A percentile compares a stretch with the other conserved stretches of the same genome.
Conservation (phyloP, 2,113 vertebrate genomes). For the Benitochromis conjunctus region DNA sequence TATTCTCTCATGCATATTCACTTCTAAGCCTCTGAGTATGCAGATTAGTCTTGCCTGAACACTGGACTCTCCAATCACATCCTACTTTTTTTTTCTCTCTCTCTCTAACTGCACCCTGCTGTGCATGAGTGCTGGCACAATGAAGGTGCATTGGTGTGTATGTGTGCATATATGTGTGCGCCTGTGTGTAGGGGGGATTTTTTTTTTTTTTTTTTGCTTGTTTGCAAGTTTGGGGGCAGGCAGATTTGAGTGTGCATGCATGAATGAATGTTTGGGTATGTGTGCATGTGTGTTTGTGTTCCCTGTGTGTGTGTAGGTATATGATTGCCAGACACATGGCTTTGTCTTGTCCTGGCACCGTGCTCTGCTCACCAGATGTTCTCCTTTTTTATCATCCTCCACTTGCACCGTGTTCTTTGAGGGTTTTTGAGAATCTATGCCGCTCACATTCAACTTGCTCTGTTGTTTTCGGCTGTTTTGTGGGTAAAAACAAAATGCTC, state of each 20-base stretch:
- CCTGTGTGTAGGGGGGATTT: neutral
- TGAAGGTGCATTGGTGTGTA: constrained; percentile 10
- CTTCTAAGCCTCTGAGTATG: constrained; percentile 70
- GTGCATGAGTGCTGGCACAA: constrained; percentile 39
- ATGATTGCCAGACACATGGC: constrained; percentile 72
- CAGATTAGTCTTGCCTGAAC: constrained; percentile 74
- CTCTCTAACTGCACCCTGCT: constrained; percentile 45
- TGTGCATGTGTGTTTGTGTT: constrained; percentile 2
- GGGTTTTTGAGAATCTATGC: constrained; percentile 57
- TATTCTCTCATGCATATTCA: constrained; percentile 78
- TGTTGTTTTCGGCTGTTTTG: constrained; percentile 51
- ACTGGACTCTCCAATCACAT: constrained; percentile 63
- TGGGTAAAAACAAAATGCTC: constrained; percentile 11
- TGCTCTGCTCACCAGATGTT: constrained; percentile 76
- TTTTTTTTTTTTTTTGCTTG: constrained; percentile 34
- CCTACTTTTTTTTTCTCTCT: constrained; percentile 39
- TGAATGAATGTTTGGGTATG: constrained; percentile 39
- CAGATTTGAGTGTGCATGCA: constrained; percentile 48
- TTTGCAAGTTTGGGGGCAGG: constrained; percentile 61
- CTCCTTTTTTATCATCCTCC: constrained; percentile 76
- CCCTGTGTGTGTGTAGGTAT: constrained; percentile 45
- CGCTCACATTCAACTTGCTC: constrained; percentile 53
- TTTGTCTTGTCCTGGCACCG: constrained; percentile 78
- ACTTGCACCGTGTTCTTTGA: constrained; percentile 67
- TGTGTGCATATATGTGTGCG: neutral